Conservation (phyloP, 2,113 vertebrate genomes). For the Pygoscelis antarcticus region DNA sequence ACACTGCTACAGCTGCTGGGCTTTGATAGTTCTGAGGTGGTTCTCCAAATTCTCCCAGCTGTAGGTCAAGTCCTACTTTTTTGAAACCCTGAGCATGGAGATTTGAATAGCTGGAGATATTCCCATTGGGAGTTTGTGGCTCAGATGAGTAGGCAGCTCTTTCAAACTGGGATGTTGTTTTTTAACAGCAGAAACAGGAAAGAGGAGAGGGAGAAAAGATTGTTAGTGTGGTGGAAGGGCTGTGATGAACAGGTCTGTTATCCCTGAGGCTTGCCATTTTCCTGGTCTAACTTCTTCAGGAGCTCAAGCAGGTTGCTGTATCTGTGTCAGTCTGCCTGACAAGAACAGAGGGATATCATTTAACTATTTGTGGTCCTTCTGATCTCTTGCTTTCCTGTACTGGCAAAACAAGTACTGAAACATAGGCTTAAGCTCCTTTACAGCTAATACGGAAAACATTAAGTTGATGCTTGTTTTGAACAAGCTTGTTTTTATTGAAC, state of each 20-base stretch:
- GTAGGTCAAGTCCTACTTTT: neutral
- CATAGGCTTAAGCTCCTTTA: neutral
- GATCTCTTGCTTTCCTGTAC: neutral
- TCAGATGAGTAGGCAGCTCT: neutral
- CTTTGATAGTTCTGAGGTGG: neutral
- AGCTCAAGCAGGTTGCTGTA: neutral
- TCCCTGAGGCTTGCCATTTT: neutral
- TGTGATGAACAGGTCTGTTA: neutral
- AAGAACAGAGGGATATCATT: neutral
- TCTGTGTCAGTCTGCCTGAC: neutral
- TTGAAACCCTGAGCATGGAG: neutral
- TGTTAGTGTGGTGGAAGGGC: neutral
- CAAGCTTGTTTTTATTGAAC: neutral
- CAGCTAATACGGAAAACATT: neutral
- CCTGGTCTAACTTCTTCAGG: neutral
- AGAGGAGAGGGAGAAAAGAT: neutral
- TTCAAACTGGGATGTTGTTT: neutral
- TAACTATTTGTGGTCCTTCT: constrained; percentile 31
- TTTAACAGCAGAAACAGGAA: neutral
- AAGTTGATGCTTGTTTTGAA: neutral
- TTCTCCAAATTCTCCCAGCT: neutral
- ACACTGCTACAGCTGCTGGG: neutral
- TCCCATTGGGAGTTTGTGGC: neutral
- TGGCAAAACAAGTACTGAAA: neutral
- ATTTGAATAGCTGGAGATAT: neutral